These are phyloP conservation scores for Tyto alba DNA, from an alignment of 2,113 vertebrate genomes.

Conservation along the genomic window DNA sequence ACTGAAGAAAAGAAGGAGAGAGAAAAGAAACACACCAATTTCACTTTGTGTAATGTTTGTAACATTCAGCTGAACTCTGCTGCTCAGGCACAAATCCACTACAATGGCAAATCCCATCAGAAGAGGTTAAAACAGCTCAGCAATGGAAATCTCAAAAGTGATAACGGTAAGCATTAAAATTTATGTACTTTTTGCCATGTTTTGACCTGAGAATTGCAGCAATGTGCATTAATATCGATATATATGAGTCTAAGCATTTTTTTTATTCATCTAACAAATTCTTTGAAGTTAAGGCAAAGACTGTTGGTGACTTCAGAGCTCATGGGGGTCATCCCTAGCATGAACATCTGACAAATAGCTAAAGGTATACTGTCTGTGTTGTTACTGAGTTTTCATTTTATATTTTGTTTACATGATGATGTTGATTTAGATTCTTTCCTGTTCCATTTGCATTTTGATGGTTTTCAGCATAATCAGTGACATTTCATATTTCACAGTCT, in stretches of 20 bases:
- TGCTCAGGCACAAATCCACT: conserved; percentile 79
- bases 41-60: conserved; percentile 76
- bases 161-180: conserved; percentile 63
- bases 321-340: background rate
- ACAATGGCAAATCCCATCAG: conserved; percentile 79
- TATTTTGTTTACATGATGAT: background rate
- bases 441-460: conserved; percentile 5
- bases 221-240: background rate
- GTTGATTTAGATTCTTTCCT: background rate
- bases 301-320: background rate
- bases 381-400: background rate
- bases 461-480: background rate
- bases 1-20: conserved; percentile 69
- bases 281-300: background rate
- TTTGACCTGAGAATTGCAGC: background rate
- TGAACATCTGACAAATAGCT: background rate
- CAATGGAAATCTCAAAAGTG: conserved; percentile 61
- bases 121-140: conserved; percentile 77
- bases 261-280: background rate
- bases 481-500: background rate
- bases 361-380: background rate
- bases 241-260: background rate
- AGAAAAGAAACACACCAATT: conserved; percentile 71
- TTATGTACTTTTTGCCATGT: background rate
- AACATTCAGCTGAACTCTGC: conserved; percentile 80